Evolutionary conservation across 2,888 invertebrate species (phyloP), one percentile per base, ranked within the genome.

Genomic region (Periphyllus acericola): DNA sequence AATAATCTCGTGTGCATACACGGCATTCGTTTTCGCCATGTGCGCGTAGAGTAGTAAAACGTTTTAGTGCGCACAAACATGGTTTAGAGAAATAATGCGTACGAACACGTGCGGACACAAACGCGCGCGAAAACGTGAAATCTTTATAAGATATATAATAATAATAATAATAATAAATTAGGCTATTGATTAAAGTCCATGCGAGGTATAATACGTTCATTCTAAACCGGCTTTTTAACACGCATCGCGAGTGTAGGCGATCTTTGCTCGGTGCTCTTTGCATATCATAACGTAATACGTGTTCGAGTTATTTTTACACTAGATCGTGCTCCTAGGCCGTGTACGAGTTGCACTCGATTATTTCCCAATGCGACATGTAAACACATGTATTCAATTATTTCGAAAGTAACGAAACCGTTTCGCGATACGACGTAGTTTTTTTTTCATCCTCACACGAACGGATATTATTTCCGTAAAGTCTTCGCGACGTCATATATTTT

Each of bases 211-310:
- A 21, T 40, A 66, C 32, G 46, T 81, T 32, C 46, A 46, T 14
- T 14, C 46, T 46, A 83, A 83, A 83, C 83, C 83, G 83, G 83
- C 83, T 83, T 83, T 60, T 36, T 19, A 36, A 52, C n/a, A 32
- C 52, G 55, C 36, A 74, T 83, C 34, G 60, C 21, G 60, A 36
- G 83, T 60, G 83, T 84, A 75, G 75, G 75, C 66, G 66, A 46
- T 66, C 46, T n/a, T n/a, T n/a, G 21, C 46, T 66, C 40, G 32
- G 32, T 46, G n/a, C 36, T 78, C 66, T 80, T 29, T 66, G 76
- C 66, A 76, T 76, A 84, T 74, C 66, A 72, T 83, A 52, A 72
- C 19, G 60, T 60, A 60, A 60, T 46, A 40, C 29, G 19, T n/a
- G n/a, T 83, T 17, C 29, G 46, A 32, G 19, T 74, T 55, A 36